Evolutionary conservation across 2,113 vertebrate species (phyloP).

Genomic region (Plectropomus leopardus): DNA sequence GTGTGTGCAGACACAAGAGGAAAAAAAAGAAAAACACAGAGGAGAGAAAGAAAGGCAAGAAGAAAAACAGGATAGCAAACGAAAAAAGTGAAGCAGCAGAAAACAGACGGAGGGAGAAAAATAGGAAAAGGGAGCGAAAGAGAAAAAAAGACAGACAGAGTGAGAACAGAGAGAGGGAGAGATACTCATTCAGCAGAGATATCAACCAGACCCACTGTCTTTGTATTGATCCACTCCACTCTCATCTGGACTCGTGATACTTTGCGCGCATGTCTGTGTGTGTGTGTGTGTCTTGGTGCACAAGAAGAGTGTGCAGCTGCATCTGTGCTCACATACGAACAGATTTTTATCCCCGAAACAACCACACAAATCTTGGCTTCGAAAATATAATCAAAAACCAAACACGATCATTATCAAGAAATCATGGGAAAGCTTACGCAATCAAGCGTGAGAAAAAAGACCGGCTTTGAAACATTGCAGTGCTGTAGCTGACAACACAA

Average conservation of each 20-base stretch:
- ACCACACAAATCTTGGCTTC: constrained; percentile 8
- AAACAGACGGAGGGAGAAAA: constrained; percentile 16
- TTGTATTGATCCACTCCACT: constrained; percentile 75
- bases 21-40: constrained; percentile 5
- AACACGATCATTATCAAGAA: constrained; percentile 2
- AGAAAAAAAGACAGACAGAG: constrained; percentile 20
- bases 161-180: constrained; percentile 18
- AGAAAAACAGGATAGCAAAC: constrained; percentile 10
- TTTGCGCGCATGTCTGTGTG: constrained; percentile 22
- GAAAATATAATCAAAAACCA: neutral
- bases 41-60: constrained; percentile 14
- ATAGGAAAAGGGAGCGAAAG: constrained; percentile 23
- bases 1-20: constrained; percentile 33
- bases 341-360: constrained; percentile 5
- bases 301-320: constrained; percentile 18
- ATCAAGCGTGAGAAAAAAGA: neutral
- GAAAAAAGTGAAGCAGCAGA: constrained; percentile 22
- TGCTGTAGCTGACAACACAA: neutral
- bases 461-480: neutral
- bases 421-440: neutral
- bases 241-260: constrained; percentile 70
- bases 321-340: constrained; percentile 23
- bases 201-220: constrained; percentile 71
- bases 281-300: constrained; percentile 32
- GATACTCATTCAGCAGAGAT: constrained; percentile 43